Conservation (phyloP, 2,113 vertebrate genomes). For the Sardina pilchardus region DNA sequence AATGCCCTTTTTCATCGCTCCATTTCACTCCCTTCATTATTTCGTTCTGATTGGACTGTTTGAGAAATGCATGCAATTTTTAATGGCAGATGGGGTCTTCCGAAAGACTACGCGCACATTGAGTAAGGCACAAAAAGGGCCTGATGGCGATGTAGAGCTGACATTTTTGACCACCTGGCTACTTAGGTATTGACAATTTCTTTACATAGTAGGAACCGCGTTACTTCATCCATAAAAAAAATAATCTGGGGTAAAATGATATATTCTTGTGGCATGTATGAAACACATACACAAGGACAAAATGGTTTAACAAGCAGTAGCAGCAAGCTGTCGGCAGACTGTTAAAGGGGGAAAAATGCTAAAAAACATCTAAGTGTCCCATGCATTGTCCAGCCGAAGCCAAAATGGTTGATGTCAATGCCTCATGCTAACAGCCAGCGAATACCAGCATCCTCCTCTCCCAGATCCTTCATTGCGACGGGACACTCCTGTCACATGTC, state of each 20-base stretch:
- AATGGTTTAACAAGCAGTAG: background rate
- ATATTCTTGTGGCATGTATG: background rate
- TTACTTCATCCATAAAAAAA: background rate
- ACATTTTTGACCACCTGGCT: background rate
- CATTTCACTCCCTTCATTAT: constrained; percentile 14
- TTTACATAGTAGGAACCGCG: background rate
- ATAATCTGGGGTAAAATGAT: background rate
- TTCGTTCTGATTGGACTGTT: background rate
- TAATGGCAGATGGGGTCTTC: constrained; percentile 19
- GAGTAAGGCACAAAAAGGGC: background rate
- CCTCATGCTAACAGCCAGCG: constrained; percentile 61
- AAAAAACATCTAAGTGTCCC: constrained; percentile 69
- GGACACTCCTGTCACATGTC: constrained; percentile 49
- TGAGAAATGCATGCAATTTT: constrained; percentile 8
- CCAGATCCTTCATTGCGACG: constrained; percentile 64
- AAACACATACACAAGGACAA: background rate
- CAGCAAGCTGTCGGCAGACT: background rate
- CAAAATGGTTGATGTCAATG: constrained; percentile 75
- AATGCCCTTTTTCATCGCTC: background rate
- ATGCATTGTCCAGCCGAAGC: constrained; percentile 68
- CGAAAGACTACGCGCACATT: background rate
- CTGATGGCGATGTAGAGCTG: background rate
- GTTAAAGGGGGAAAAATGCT: constrained; percentile 57
- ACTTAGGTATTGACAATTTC: background rate
- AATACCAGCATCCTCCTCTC: constrained; percentile 67